Percentiles rank a stretch among this genome's conserved stretches.
Conservation (phyloP, 2,888 invertebrate genomes). For the Drosophila bunnanda region DNA sequence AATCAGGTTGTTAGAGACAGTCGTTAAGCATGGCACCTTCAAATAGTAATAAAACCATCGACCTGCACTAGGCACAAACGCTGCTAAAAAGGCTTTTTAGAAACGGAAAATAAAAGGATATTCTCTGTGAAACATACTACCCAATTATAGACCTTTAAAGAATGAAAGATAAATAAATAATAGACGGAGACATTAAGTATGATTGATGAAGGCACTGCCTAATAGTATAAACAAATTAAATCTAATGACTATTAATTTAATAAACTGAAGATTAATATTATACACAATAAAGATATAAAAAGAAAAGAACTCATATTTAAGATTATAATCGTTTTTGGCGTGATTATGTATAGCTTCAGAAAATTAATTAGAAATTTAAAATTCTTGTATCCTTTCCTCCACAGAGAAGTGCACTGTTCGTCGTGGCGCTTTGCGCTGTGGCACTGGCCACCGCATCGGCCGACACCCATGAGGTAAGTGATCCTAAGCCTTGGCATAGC, state of each 20-base stretch:
- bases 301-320: not conserved
- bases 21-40: conserved; percentile 31
- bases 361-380: not conserved
- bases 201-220: conserved; percentile 1
- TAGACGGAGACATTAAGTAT: not conserved
- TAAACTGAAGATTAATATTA: not conserved
- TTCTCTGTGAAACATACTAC: not conserved
- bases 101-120: not conserved
- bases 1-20: conserved; percentile 49
- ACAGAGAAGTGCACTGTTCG: conserved; percentile 83
- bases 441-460: conserved; percentile 75
- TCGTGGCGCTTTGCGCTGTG: conserved; percentile 82
- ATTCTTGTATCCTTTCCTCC: conserved; percentile 28
- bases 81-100: not conserved
- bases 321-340: not conserved
- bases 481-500: accelerated
- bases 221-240: not conserved
- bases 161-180: not conserved
- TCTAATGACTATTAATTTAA: not conserved
- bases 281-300: not conserved
- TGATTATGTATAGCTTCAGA: not conserved
- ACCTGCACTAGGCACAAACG: not conserved
- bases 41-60: conserved; percentile 2
- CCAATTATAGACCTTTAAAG: not conserved
- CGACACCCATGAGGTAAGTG: conserved; percentile 77